Evolutionary conservation across 2,888 invertebrate genomes (phyloP).

Genomic region (Drosophila rellima): DNA sequence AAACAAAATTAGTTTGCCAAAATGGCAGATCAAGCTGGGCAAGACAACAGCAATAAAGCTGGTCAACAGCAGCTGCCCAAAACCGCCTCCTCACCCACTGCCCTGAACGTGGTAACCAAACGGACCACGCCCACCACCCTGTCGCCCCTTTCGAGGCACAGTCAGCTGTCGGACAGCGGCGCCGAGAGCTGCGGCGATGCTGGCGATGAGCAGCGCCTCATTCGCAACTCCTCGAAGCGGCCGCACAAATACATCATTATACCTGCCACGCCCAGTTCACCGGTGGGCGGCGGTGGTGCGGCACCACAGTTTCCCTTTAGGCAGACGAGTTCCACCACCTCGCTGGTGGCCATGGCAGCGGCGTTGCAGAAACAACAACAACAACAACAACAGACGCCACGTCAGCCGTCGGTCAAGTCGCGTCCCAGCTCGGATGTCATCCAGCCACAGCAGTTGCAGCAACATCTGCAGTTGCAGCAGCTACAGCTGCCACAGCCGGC

Average conservation of each 20-base stretch:
- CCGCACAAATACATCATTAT: slow-evolving; percentile 85
- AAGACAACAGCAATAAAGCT: slow-evolving; percentile 35
- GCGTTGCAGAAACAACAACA: slow-evolving; percentile 66
- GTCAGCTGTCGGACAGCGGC: slow-evolving; percentile 82
- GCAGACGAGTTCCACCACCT: slow-evolving; percentile 73
- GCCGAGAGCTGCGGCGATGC: slow-evolving; percentile 81
- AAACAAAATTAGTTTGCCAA: slow-evolving; percentile 12
- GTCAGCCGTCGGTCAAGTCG: slow-evolving; percentile 60
- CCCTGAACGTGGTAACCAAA: slow-evolving; percentile 56
- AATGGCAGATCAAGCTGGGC: slow-evolving; percentile 50
- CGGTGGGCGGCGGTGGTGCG: slow-evolving; percentile 21
- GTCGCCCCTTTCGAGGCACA: slow-evolving; percentile 74
- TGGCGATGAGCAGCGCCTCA: slow-evolving; percentile 83
- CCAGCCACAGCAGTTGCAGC: slow-evolving; percentile 57
- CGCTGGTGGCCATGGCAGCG: slow-evolving; percentile 72
- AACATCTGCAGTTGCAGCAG: slow-evolving; percentile 35
- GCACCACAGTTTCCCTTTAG: slow-evolving; percentile 62
- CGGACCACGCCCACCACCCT: slow-evolving; percentile 60
- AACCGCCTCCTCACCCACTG: slow-evolving; percentile 68
- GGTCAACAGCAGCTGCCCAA: slow-evolving; percentile 46
- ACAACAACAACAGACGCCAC: slow-evolving; percentile 51
- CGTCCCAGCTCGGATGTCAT: slow-evolving; percentile 74
- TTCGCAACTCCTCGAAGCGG: slow-evolving; percentile 80
- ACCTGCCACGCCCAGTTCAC: slow-evolving; percentile 78
- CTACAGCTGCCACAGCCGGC: slow-evolving; percentile 24